Evolutionary conservation across 2,797 vertebrate genomes (phyloP), one percentile per base, ranked within the genome.

Genomic region (Scolopax bukidnonensis): DNA sequence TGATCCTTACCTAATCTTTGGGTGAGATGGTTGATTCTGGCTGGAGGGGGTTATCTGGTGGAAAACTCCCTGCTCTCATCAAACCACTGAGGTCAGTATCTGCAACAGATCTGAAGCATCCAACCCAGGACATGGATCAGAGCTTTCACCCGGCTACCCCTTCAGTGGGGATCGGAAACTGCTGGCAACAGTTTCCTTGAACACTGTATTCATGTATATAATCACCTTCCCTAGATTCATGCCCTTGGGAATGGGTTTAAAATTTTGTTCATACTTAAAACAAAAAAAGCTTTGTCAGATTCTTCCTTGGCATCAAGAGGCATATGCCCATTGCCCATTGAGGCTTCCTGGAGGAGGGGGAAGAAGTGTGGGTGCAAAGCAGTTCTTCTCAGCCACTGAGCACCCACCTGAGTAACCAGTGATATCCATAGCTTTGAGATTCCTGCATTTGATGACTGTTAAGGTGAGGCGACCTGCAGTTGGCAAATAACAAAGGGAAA

Each of bases 341-440:
- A 56, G 32, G 64, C 10, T 33, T 5, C 23, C 10, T 2, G 0
- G 12, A 16, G n/a, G 30, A 63, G 40, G 33, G 75, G 48, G 48
- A 48, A 28, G 41, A 65, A 24, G 11, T 4, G 25, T 24, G 80
- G 75, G 1, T 59, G 56, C 18, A 18, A 4, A 0, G 4, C 38
- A 24, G 11, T 47, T 71, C 45, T 57, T 21, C 60, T 60, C 41
- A 57, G 41, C 25, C 77, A 40, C 4, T 2, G 2, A 68, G 57
- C 77, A 95, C 96, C 70, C 97, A 99, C 99, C 99, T 98, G 99
- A 99, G 97, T 99, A 99, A 69, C 99, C 99, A 19, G 99, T 99
- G 98, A 99, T 99, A 97, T 99, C 99, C 99, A 99, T 99, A 68
- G 99, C 99, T 98, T 99, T 99, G 92, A 99, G 99, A 98, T 99